Conservation (phyloP, 2,113 vertebrate species). For the Romanogobio albipinnatus region DNA sequence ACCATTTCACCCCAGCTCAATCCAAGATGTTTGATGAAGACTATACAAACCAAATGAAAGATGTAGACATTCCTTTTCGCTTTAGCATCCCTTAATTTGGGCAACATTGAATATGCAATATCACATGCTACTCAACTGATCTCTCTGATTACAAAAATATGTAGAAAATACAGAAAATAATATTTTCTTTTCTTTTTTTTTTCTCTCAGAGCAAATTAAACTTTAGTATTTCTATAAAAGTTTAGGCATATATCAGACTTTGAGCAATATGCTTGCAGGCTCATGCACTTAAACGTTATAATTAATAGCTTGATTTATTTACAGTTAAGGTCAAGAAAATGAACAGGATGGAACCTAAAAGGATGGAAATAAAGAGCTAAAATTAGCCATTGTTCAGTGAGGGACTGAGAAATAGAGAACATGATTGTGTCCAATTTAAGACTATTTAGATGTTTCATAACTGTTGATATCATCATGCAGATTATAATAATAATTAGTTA, state of each 20-base stretch:
- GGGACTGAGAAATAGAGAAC: background rate
- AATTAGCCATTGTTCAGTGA: background rate
- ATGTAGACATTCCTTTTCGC: slow-evolving; percentile 75
- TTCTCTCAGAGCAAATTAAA: background rate
- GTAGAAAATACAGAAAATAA: background rate
- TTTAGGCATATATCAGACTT: background rate
- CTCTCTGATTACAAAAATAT: background rate
- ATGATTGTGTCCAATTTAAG: background rate
- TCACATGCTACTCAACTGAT: background rate
- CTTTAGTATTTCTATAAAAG: background rate
- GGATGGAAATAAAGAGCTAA: background rate
- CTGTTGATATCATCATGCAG: too few species aligned
- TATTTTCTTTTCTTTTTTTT: background rate
- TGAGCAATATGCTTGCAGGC: background rate
- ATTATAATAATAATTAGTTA: too few species aligned
- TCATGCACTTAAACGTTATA: background rate
- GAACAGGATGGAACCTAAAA: background rate
- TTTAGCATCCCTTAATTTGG: slow-evolving; percentile 50
- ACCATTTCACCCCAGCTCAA: slow-evolving; percentile 85
- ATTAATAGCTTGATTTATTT: background rate
- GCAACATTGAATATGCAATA: background rate
- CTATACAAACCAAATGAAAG: slow-evolving; percentile 82
- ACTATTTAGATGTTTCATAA: too few species aligned
- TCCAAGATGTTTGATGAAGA: slow-evolving; percentile 82
- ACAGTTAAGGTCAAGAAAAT: background rate